Evolutionary conservation across 2,113 vertebrate genomes (phyloP).

Genomic region (Gorsachius goisagi): DNA sequence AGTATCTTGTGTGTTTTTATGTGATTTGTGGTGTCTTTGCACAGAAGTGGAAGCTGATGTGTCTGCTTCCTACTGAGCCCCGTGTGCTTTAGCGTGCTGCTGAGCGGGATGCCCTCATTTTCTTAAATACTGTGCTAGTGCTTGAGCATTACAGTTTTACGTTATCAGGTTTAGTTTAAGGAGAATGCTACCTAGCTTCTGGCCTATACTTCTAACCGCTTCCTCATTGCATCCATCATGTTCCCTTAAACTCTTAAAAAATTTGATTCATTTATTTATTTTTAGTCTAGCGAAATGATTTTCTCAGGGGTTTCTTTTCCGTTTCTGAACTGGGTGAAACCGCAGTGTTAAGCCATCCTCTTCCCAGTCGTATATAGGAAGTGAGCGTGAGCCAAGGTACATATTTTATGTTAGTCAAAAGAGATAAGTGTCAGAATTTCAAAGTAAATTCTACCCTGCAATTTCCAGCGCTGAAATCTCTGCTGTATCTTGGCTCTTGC

Average conservation of each 20-base stretch:
- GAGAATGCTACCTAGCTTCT: background rate
- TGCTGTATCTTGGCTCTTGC: background rate
- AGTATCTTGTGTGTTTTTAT: background rate
- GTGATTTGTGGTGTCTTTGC: background rate
- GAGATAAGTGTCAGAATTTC: constrained; percentile 28
- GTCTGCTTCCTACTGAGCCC: background rate
- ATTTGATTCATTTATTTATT: constrained; percentile 31
- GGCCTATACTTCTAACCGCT: background rate
- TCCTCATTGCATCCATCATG: background rate
- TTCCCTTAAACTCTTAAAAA: background rate
- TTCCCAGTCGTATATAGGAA: background rate
- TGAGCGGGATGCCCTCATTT: background rate
- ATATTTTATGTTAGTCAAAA: background rate
- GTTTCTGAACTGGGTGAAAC: constrained; percentile 13
- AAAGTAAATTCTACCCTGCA: background rate
- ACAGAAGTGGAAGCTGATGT: background rate
- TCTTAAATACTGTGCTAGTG: background rate
- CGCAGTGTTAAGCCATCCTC: constrained; percentile 32
- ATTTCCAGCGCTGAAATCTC: background rate
- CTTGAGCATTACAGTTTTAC: fast-evolving
- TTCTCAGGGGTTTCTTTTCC: constrained; percentile 42
- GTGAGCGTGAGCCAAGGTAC: background rate
- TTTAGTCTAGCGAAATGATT: background rate
- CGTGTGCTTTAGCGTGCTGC: fast-evolving
- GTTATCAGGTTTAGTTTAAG: background rate